Conservation (phyloP, 2,797 vertebrate species). For the Streptopelia turtur region DNA sequence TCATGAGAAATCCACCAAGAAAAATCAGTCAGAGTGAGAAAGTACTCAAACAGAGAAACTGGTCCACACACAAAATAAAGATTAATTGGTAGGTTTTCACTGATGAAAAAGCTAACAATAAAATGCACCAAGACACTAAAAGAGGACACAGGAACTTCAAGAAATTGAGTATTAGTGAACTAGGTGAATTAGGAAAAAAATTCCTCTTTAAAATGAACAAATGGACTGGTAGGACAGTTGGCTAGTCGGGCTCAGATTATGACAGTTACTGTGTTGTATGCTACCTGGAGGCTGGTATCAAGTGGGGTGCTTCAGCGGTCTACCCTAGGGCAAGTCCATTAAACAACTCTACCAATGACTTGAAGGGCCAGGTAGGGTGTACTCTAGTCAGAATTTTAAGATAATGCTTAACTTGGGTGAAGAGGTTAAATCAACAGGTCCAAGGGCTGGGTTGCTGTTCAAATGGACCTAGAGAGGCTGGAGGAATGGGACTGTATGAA, state of each 20-base stretch:
- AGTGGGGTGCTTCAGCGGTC: background rate
- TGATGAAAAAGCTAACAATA: background rate
- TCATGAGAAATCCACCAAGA: background rate
- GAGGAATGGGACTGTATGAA: background rate
- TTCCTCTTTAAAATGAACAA: background rate
- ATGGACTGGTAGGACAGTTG: background rate
- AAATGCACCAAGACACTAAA: background rate
- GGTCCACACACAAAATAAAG: background rate
- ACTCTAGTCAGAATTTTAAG: background rate
- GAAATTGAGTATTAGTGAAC: background rate
- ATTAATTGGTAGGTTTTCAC: background rate
- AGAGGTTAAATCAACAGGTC: background rate
- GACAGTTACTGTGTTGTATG: background rate
- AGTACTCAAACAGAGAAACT: background rate
- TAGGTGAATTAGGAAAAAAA: background rate
- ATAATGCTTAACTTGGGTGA: background rate
- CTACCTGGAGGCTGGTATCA: background rate
- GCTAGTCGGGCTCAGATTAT: background rate
- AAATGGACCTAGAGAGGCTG: background rate
- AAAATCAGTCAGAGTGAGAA: background rate
- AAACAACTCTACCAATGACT: background rate
- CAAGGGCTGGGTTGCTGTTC: background rate
- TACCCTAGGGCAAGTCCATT: background rate
- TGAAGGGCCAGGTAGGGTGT: background rate
- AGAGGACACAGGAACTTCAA: background rate